Evolutionary conservation across 2,888 invertebrate species (phyloP), one percentile per base, ranked within the genome.

Genomic region (Timandra comae): DNA sequence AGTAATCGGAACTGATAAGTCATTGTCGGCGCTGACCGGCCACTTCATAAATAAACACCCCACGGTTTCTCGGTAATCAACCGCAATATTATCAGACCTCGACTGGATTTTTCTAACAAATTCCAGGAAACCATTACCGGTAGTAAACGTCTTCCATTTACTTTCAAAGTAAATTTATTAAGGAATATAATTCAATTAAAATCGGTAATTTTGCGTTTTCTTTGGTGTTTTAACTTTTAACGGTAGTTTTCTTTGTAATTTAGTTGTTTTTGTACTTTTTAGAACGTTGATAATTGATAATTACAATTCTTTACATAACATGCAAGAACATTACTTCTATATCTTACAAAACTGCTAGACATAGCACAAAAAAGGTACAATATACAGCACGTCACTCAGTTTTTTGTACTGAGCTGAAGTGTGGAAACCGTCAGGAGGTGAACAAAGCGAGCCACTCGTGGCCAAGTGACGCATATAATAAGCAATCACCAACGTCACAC

Each of bases 1-100:
- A 65, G 47, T 62, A 62, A 68, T 64, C 58, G 51, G 56, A 61
- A 62, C 56, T 63, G 69, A 70, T 74, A 72, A 68, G 48, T 50
- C 43, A 51, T 33, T 51, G 58, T 52, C 53, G 49, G 49, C 55
- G 52, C 48, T 46, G 48, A 46, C 45, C 45, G 51, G 49, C 43
- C 52, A 53, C 55, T 58, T 54, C 52, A 60, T 56, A 63, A 63
- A 60, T 59, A 66, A 63, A 66, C 61, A 57, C 60, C 63, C 56
- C 48, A 33, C 41, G 30, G 34, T 41, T 70, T 68, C 59, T 46
- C 41, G 47, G 62, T 67, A 71, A 61, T 54, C 52, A 46, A 49
- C 52, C 50, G 61, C 57, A 59, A 44, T 52, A 50, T 61, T 61
- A 62, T 59, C 60, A 50, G 46, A 43, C 32, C 32, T 13, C 28